Evolutionary conservation across 1,140 invertebrate genomes (phyloP).

Genomic region (Lysiphlebus fabarum): DNA sequence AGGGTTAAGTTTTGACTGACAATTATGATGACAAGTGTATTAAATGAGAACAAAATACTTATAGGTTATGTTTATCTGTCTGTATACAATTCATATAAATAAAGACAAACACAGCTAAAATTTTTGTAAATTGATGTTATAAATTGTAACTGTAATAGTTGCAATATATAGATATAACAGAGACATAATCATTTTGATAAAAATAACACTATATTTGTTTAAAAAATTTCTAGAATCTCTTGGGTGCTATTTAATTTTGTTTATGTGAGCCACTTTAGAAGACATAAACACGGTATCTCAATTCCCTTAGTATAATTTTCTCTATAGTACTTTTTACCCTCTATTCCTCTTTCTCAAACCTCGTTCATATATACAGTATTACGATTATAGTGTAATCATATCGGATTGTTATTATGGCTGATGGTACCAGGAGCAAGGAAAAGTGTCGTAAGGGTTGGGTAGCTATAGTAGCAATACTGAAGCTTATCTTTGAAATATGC

Average conservation of each 20-base stretch:
- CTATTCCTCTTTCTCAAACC: not conserved
- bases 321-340: conserved; percentile 18
- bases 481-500: conserved; percentile 57
- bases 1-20: no score
- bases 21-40: no score
- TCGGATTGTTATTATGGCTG: conserved; percentile 57
- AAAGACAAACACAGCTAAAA: no score
- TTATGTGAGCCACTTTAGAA: conserved; percentile 52
- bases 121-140: no score
- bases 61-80: no score
- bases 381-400: conserved; percentile 57
- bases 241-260: conserved; percentile 53
- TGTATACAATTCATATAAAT: no score
- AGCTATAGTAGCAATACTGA: conserved; percentile 16
- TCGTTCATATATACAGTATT: conserved; percentile 32
- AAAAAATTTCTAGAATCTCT: conserved; percentile 20
- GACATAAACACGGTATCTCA: conserved; percentile 56
- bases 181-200: no score
- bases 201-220: not conserved
- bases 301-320: conserved; percentile 54
- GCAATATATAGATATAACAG: no score
- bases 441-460: no score
- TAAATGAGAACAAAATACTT: no score
- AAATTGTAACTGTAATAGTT: no score
- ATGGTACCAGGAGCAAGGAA: conserved; percentile 29